A percentile compares a stretch with the other conserved stretches of the same genome.
Evolutionary conservation across 2,888 invertebrate genomes (phyloP).

Genomic region (Mellilla xanthometata): DNA sequence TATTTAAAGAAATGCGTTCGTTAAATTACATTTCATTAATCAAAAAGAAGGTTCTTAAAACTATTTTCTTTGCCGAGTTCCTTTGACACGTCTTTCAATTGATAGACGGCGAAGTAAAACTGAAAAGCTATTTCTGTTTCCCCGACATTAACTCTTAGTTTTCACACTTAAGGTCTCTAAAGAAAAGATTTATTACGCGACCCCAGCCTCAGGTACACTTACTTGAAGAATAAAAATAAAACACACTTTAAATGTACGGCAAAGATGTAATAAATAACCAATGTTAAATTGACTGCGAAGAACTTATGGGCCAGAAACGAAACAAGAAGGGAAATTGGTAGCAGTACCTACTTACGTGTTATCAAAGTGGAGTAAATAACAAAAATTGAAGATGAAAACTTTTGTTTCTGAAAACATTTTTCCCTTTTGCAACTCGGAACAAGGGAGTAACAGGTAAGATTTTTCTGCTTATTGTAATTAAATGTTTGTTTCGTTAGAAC

Average conservation of each 20-base stretch:
- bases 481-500: not conserved
- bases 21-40: not conserved
- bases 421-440: constrained; percentile 6
- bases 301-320: constrained; percentile 68
- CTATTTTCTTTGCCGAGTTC: not conserved
- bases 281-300: constrained; percentile 77
- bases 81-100: constrained; percentile 1
- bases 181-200: constrained; percentile 56
- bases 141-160: constrained; percentile 55
- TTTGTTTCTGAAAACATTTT: constrained; percentile 13
- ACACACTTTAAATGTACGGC: constrained; percentile 62
- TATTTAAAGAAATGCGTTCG: no score
- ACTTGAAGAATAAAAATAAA: constrained; percentile 58
- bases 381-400: constrained; percentile 18
- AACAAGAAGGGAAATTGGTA: constrained; percentile 52
- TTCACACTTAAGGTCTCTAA: constrained; percentile 58
- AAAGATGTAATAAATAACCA: constrained; percentile 73
- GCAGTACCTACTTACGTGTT: constrained; percentile 25
- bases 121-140: constrained; percentile 46
- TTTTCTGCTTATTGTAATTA: not conserved
- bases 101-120: constrained; percentile 27
- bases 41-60: constrained; percentile 2
- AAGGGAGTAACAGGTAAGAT: constrained; percentile 10
- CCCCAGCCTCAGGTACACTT: constrained; percentile 51
- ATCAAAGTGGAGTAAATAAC: constrained; percentile 22